Evolutionary conservation across 1,140 invertebrate genomes (phyloP).

Genomic region (Eurytemora carolleeae): DNA sequence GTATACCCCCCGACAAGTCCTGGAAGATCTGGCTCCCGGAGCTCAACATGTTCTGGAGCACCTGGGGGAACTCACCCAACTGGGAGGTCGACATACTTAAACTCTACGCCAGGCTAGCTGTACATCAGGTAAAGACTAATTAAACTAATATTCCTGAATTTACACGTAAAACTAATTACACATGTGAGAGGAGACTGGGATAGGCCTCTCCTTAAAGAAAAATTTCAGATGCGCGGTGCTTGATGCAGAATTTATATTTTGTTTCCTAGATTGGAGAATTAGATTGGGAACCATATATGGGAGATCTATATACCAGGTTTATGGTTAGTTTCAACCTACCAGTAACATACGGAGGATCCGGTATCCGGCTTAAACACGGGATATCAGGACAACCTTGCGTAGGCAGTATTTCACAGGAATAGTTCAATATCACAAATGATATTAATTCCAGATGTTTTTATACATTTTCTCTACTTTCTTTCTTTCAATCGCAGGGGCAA

Average conservation of each 20-base stretch:
- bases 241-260: too few relatives aligned
- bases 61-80: constrained; percentile 8
- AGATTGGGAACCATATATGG: constrained; percentile 6
- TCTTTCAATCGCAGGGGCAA: too few relatives aligned
- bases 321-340: constrained; percentile 9
- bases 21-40: constrained; percentile 7
- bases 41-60: constrained; percentile 4
- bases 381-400: background rate
- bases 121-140: background rate
- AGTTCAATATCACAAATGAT: background rate
- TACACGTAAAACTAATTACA: too few relatives aligned
- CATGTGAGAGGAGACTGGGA: too few relatives aligned
- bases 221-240: too few relatives aligned
- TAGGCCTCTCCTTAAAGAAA: too few relatives aligned
- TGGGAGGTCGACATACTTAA: constrained; percentile 12
- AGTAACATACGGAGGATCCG: constrained; percentile 9
- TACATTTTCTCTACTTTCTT: too few relatives aligned
- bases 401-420: background rate
- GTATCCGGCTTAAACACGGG: constrained; percentile 1
- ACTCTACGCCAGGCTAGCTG: background rate
- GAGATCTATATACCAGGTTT: constrained; percentile 4
- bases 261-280: constrained; percentile 4
- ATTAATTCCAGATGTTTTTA: too few relatives aligned
- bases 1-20: constrained; percentile 2
- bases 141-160: too few relatives aligned